A percentile compares a stretch with the other conserved stretches of the same genome.
phyloP scores from a whole-genome alignment of 2,888 invertebrate genomes.

The Hirudinaria manillensis region DNA sequence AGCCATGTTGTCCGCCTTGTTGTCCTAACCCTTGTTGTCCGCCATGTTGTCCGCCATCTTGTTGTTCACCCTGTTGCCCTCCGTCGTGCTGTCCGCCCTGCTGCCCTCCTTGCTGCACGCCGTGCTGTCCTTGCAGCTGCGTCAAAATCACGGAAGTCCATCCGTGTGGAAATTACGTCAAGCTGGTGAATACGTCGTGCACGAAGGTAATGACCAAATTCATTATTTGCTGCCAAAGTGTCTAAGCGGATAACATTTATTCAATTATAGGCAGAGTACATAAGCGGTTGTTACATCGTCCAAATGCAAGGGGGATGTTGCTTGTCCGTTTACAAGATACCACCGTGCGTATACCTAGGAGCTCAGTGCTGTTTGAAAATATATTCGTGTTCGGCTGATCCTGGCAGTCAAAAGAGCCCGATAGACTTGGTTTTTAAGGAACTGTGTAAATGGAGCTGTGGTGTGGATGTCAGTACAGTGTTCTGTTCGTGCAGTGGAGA shows the following conservation, averaged over 20 bases:
- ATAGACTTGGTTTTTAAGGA: slow-evolving; percentile 28
- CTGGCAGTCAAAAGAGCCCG: slow-evolving; percentile 27
- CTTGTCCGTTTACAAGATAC: slow-evolving; percentile 30
- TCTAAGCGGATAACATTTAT: background rate
- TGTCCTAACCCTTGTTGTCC: slow-evolving; percentile 8
- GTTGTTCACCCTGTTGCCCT: slow-evolving; percentile 15
- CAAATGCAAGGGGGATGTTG: slow-evolving; percentile 30
- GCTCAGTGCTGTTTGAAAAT: slow-evolving; percentile 28
- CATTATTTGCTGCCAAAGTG: background rate
- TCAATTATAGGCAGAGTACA: slow-evolving; percentile 24
- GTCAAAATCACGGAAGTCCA: slow-evolving; percentile 29
- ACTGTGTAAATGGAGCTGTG: slow-evolving; percentile 30
- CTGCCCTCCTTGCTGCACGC: slow-evolving; percentile 24
- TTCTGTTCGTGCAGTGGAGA: slow-evolving; percentile 32
- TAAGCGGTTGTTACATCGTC: slow-evolving; percentile 29
- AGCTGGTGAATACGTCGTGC: slow-evolving; percentile 24
- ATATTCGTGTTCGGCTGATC: slow-evolving; percentile 28
- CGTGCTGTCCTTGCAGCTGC: slow-evolving; percentile 30
- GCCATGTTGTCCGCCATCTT: background rate
- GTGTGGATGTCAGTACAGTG: slow-evolving; percentile 20
- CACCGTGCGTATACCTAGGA: slow-evolving; percentile 28
- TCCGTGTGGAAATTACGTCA: slow-evolving; percentile 30
- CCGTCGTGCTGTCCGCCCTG: slow-evolving; percentile 16
- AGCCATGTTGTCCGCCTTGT: slow-evolving; percentile 12
- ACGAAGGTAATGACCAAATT: slow-evolving; percentile 21